These are phyloP conservation scores for Sturnus vulgaris DNA, from an alignment of 2,113 vertebrate genomes.

Conservation along the genomic window DNA sequence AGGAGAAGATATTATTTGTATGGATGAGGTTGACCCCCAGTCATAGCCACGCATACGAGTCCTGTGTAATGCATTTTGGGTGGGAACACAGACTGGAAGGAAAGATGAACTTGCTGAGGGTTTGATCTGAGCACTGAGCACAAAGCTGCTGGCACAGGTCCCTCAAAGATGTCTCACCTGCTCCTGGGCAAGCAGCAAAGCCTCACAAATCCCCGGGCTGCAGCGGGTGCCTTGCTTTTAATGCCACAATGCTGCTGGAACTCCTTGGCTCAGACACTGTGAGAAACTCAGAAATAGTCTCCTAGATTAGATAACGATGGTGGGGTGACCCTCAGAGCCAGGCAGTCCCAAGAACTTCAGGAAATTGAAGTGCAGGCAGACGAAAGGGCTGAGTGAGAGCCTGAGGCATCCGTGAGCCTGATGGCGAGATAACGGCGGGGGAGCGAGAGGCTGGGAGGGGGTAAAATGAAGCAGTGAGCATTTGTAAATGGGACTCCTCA, in stretches of 20 bases:
- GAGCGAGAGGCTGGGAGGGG: neutral
- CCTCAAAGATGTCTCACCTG: neutral
- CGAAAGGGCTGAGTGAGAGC: neutral
- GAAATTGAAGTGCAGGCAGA: neutral
- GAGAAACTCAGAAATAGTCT: neutral
- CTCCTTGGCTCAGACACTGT: neutral
- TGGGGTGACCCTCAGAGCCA: neutral
- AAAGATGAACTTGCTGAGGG: neutral
- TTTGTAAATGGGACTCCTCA: conserved; percentile 20
- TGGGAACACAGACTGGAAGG: neutral
- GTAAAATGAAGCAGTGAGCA: neutral
- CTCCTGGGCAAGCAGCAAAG: neutral
- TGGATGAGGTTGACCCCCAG: neutral
- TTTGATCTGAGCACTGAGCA: neutral
- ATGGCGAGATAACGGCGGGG: neutral
- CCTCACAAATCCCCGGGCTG: neutral
- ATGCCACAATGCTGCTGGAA: neutral
- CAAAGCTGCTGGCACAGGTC: neutral
- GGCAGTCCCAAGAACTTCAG: neutral
- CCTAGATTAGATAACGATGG: neutral
- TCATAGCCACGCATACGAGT: neutral
- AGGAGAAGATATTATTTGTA: neutral
- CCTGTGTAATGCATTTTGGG: neutral
- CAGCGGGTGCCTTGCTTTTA: neutral
- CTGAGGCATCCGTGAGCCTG: neutral